These are phyloP conservation scores for Pycnonotus jocosus DNA, from an alignment of 2,113 vertebrate species.

Conservation along the genomic window DNA sequence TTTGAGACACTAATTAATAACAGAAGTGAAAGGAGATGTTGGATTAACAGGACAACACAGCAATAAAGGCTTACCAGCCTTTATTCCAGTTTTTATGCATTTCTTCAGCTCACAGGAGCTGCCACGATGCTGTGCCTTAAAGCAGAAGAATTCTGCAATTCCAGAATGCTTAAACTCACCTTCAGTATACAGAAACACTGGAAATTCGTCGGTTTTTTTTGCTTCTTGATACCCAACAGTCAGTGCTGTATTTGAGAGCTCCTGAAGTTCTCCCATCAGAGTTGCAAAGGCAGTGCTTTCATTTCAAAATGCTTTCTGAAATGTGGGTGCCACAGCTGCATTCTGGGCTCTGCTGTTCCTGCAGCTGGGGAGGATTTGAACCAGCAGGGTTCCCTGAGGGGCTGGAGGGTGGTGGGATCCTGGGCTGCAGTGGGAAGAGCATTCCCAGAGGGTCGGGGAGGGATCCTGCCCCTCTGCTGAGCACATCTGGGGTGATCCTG, in stretches of 20 bases:
- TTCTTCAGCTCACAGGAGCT: background rate
- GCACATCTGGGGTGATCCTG: no score
- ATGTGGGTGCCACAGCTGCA: background rate
- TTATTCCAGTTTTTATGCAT: background rate
- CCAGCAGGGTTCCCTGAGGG: background rate
- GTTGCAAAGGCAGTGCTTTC: rapidly evolving
- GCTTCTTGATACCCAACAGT: background rate
- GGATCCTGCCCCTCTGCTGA: background rate
- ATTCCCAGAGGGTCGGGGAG: background rate
- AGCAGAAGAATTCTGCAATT: background rate
- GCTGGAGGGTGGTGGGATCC: background rate
- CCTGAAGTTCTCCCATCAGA: background rate
- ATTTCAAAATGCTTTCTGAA: background rate
- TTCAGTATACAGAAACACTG: background rate
- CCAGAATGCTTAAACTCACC: background rate
- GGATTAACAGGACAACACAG: background rate
- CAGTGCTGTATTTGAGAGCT: background rate
- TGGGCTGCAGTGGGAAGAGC: background rate
- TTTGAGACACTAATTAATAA: background rate
- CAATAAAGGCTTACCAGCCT: background rate
- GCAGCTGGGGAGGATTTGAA: background rate
- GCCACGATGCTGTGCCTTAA: background rate
- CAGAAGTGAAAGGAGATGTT: background rate
- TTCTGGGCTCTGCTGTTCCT: background rate
- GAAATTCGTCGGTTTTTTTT: background rate